Evolutionary conservation across 1,140 invertebrate species (phyloP).

Genomic region (Chelonus insularis): DNA sequence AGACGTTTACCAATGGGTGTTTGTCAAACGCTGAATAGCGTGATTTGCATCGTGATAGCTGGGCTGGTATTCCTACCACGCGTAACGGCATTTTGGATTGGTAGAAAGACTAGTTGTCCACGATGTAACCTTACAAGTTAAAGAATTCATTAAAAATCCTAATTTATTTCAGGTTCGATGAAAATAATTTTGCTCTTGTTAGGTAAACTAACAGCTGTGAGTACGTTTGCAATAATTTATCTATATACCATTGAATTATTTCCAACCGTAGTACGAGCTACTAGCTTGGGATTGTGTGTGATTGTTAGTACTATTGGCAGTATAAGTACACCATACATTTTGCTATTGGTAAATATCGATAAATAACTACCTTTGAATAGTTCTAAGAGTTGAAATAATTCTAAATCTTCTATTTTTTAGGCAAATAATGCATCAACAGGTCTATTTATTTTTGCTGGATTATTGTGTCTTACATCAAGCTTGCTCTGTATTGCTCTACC

Average conservation of each 20-base stretch:
- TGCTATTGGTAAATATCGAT: conserved; percentile 38
- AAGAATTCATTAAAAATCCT: conserved; percentile 5
- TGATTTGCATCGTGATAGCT: conserved; percentile 42
- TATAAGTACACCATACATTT: conserved; percentile 48
- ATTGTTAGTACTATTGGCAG: conserved; percentile 47
- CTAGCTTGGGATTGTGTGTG: conserved; percentile 48
- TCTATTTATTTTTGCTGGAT: conserved; percentile 27
- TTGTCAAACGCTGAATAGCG: conserved; percentile 39
- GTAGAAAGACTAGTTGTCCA: conserved; percentile 27
- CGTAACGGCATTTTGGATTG: conserved; percentile 22
- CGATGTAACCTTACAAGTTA: neutral
- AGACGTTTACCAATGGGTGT: conserved; percentile 38
- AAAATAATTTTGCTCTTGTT: conserved; percentile 42
- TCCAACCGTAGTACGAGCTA: conserved; percentile 51
- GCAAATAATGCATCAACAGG: conserved; percentile 16
- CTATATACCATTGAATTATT: conserved; percentile 51
- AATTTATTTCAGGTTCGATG: conserved; percentile 33
- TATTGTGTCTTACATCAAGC: conserved; percentile 60
- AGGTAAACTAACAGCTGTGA: conserved; percentile 41
- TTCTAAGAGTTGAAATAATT: too few relatives aligned
- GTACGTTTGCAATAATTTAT: conserved; percentile 41
- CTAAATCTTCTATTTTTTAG: too few relatives aligned
- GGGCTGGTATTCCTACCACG: conserved; percentile 28
- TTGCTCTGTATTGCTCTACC: conserved; percentile 66
- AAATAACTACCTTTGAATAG: too few relatives aligned